Evolutionary conservation across 2,888 invertebrate genomes (phyloP).

Genomic region (Sinelater perroti): DNA sequence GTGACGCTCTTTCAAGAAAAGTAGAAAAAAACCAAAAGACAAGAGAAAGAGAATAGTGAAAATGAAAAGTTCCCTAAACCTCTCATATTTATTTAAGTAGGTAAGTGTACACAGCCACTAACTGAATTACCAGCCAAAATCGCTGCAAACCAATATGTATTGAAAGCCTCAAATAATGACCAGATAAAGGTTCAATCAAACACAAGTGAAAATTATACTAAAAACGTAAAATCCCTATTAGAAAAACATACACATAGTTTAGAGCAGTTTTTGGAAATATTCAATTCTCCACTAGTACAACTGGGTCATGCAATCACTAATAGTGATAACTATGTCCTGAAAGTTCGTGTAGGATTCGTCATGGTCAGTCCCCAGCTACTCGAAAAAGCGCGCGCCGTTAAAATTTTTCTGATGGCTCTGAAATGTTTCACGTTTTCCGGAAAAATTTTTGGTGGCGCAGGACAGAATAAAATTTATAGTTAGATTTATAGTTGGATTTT

Average conservation of each 20-base stretch:
- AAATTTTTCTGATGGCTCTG: no score
- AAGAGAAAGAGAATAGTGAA: neutral
- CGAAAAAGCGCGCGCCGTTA: no score
- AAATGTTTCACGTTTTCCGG: no score
- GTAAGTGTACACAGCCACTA: neutral
- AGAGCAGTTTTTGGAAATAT: neutral
- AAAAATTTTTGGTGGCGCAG: no score
- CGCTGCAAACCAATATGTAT: neutral
- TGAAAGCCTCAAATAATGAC: neutral
- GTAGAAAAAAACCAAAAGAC: neutral
- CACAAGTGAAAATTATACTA: no score
- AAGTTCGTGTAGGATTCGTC: no score
- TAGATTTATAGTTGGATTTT: no score
- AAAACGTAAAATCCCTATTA: neutral
- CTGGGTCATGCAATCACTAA: neutral
- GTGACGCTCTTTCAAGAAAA: no score
- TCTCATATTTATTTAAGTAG: neutral
- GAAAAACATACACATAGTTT: neutral
- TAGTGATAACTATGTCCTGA: neutral
- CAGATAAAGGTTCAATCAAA: neutral
- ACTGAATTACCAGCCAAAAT: neutral
- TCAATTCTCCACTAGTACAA: neutral
- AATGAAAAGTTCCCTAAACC: neutral
- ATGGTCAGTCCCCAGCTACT: no score
- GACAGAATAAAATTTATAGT: no score